Evolutionary conservation across 1,140 invertebrate genomes (phyloP), one percentile per base, ranked within the genome.

Genomic region (Lasioglossum albipes): DNA sequence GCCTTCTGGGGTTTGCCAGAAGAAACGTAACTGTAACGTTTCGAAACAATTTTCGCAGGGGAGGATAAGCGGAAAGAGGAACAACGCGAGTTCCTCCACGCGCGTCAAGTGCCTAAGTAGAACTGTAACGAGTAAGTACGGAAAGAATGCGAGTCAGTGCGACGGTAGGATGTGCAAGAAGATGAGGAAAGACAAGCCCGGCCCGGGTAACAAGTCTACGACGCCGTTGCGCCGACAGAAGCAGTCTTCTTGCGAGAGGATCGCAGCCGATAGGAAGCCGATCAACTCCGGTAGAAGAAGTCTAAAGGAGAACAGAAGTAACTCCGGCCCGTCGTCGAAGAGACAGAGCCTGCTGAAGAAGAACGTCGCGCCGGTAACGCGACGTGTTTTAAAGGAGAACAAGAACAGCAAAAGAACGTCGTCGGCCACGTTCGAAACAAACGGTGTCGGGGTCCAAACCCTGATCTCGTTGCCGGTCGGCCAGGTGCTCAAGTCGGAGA

Each of bases 311-410:
- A 93, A 93, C 69, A 61, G 91, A 89, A 75, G 70, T 70, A 71
- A 59, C 7, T 54, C 82, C 0, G 70, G 62, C 12, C 12, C 85
- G 0, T 59, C 77, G 10, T n/a, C 81, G 9, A 73, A 77, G 6
- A 88, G 86, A 42, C 66, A 84, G 22, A 72, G 62, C 41, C 42
- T 83, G 6, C 52, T 67, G 16, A 91, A 88, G 45, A 91, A 90
- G 57, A 57, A 82, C 20, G 70, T 81, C 7, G 71, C 84, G 2
- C 71, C 89, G 16, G 66, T 73, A 0, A 88, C 91, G 0, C 86
- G 92, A 49, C 87, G 92, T 36, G 87, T 93, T 41, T 78, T 93
- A 2, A 93, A 93, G 18, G 93, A 93, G 81, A 93, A 93, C 27
- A 93, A 93, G 64, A 89, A 85, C 62, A 92, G 89, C 57, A 93